Conservation (phyloP, 2,888 invertebrate genomes). For the Eupsilia transversa region DNA sequence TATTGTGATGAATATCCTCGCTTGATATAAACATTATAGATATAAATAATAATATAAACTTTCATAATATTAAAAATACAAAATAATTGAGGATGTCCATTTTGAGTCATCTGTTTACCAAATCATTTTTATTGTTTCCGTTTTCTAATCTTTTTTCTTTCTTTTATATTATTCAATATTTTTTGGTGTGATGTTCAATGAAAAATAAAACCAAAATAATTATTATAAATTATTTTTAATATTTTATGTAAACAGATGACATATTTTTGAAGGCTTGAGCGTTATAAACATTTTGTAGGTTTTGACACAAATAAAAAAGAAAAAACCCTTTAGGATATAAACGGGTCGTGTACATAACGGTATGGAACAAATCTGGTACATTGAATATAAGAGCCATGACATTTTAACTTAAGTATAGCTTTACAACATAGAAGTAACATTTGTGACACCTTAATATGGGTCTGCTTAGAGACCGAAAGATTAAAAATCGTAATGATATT, state of each 20-base stretch:
- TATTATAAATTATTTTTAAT: constrained; percentile 41
- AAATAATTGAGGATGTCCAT: constrained; percentile 29
- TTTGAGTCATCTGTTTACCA: constrained; percentile 53
- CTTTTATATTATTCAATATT: neutral
- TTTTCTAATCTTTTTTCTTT: constrained; percentile 1
- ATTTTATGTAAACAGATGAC: constrained; percentile 54
- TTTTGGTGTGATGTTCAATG: neutral
- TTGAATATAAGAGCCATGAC: constrained; percentile 10
- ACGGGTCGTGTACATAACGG: neutral
- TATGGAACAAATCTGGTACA: neutral
- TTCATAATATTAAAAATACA: too few species aligned
- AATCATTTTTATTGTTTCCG: neutral
- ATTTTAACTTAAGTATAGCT: constrained; percentile 46
- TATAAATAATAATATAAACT: constrained; percentile 20
- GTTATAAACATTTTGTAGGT: constrained; percentile 67
- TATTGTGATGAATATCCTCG: constrained; percentile 27
- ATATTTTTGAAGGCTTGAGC: constrained; percentile 71
- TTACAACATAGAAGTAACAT: constrained; percentile 60
- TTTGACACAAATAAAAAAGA: constrained; percentile 21
- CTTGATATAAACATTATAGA: constrained; percentile 20
- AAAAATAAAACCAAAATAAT: constrained; percentile 41
- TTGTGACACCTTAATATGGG: constrained; percentile 59
- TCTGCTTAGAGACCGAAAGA: constrained; percentile 42
- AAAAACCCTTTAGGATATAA: neutral
- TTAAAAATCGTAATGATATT: constrained; percentile 45